Base-by-base conservation (phyloP, 2,113 vertebrate species). In the Trichomycterus rosablanca region DNA sequence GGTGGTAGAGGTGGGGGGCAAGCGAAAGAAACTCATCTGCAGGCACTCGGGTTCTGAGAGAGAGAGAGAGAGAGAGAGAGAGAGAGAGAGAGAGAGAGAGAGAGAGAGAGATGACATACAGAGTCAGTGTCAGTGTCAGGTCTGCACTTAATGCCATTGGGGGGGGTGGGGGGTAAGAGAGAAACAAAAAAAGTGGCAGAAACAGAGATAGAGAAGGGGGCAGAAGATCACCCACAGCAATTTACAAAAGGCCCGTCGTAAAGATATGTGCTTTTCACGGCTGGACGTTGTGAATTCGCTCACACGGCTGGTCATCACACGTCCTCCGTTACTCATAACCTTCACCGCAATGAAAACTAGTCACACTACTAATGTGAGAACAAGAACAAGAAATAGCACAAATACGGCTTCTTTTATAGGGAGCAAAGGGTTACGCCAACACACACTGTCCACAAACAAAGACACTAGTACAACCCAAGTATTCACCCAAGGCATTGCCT, bases 131-230 rank as follows among this genome's bases (percentile, higher is more conserved):
- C 79, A 80, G 78, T 82, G 82, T 84, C 83, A 84, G 77, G 78
- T 74, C 76, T 82, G 78, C 79, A 84, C 79, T 80, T 83, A 85
- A 83, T 81, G 83, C 80, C 75, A 78, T 71, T 81, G 80, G 79
- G 62, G 59, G 60, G 44, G 52, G 61, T 52, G 60, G 45, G 66
- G 67, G 59, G 61, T 66, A 76, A 30, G 76, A 30, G 76, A 74
- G 28, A 40, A 68, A 76, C 63, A 59, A 42, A 49, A 43, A 59
- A 63, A 60, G 57, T 3, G 39, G 59, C 45, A 56, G 56, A 64
- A 64, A 62, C 39, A 55, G 43, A 59, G 45, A 61, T 19, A 62
- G 54, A 37, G 53, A 14, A 24, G 54, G 37, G 43, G 8, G 24
- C 43, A 37, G 35, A 30, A 61, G 39, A 51, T 44, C 61, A 58